Percentiles rank a stretch among this genome's conserved stretches.
Conservation (phyloP, 1,140 invertebrate species). For the Drosophila sulfurigaster region DNA sequence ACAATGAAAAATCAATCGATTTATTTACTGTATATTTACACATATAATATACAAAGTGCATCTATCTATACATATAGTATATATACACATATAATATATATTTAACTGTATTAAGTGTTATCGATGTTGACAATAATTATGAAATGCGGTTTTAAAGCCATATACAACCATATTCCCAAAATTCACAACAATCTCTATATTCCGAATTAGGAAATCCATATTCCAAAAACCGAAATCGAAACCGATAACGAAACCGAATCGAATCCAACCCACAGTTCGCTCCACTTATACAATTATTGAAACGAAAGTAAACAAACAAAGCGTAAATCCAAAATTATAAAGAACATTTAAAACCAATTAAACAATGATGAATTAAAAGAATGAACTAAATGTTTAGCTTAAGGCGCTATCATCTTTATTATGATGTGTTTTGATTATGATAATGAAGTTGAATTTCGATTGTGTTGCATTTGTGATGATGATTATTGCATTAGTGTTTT, state of each 20-base stretch:
- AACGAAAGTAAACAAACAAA: slow-evolving; percentile 13
- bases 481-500: too few relatives aligned
- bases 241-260: background rate
- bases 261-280: slow-evolving; percentile 47
- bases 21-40: slow-evolving; percentile 67
- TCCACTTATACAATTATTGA: slow-evolving; percentile 17
- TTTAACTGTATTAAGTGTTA: slow-evolving; percentile 68
- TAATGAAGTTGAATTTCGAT: background rate
- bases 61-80: slow-evolving; percentile 37
- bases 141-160: slow-evolving; percentile 57
- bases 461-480: background rate
- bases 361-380: slow-evolving; percentile 1
- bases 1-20: slow-evolving; percentile 36
- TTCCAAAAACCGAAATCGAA: background rate
- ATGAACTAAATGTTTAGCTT: slow-evolving; percentile 13
- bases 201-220: background rate
- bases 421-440: background rate
- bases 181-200: background rate
- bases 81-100: slow-evolving; percentile 45
- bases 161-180: slow-evolving; percentile 16
- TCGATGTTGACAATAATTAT: slow-evolving; percentile 79
- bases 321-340: slow-evolving; percentile 18
- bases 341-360: slow-evolving; percentile 28
- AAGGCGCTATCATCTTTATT: slow-evolving; percentile 9
- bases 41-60: slow-evolving; percentile 63